Percentiles rank a stretch among this genome's conserved stretches.
phyloP scores from a whole-genome alignment of 1,140 invertebrate genomes.

The Drosophila kurseongensis region DNA sequence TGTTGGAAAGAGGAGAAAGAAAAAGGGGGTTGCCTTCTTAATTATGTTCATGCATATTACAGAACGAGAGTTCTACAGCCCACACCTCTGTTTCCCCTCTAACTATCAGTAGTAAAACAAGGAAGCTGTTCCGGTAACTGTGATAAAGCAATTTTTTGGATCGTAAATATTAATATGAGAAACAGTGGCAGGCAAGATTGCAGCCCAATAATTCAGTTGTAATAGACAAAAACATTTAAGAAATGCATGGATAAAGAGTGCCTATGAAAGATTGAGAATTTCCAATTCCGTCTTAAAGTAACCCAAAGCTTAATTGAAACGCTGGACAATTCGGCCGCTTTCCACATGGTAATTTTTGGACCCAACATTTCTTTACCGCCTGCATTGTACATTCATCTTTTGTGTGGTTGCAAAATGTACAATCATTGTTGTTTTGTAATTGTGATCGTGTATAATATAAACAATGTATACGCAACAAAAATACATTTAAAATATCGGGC shows the following conservation, averaged over 20 bases:
- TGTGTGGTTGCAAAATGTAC: constrained; percentile 12
- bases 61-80: not conserved
- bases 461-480: constrained; percentile 22
- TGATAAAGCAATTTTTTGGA: constrained; percentile 45
- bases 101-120: constrained; percentile 6
- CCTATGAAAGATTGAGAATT: too few species aligned
- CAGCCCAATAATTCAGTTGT: too few species aligned
- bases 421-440: constrained; percentile 21
- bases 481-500: constrained; percentile 12
- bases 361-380: constrained; percentile 4
- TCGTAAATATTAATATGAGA: constrained; percentile 17
- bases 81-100: too few species aligned
- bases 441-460: not conserved
- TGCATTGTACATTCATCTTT: constrained; percentile 14
- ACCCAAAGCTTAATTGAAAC: constrained; percentile 57
- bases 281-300: constrained; percentile 24
- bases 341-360: constrained; percentile 55
- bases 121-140: not conserved
- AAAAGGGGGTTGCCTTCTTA: constrained; percentile 8
- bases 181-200: too few species aligned
- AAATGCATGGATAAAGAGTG: too few species aligned
- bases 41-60: constrained; percentile 25
- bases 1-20: constrained; percentile 4
- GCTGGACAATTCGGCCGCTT: constrained; percentile 51
- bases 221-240: too few species aligned